phyloP scores from a whole-genome alignment of 2,797 vertebrate genomes.

The Delichon dasypus region DNA sequence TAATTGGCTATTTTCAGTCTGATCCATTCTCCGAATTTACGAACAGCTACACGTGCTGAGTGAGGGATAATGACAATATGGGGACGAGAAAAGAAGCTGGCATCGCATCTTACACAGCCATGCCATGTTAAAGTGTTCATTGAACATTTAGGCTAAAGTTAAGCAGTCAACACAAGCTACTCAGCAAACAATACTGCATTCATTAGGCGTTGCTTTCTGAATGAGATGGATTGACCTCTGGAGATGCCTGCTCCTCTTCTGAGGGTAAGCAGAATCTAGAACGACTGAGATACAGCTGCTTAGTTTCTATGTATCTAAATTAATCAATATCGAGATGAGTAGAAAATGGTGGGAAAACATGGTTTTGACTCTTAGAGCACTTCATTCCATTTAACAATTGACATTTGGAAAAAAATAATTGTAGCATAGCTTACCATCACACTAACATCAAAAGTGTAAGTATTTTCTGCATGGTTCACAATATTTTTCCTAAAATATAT shows the following conservation, averaged over 20 bases:
- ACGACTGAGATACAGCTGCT: not conserved
- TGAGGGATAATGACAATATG: not conserved
- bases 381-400: not conserved
- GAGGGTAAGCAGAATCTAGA: not conserved
- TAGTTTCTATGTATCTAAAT: not conserved
- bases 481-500: not conserved
- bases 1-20: not conserved
- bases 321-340: not conserved
- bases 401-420: not conserved
- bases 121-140: not conserved
- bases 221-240: not conserved
- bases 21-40: not conserved
- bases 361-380: not conserved
- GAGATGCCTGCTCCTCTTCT: not conserved
- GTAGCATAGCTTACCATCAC: not conserved
- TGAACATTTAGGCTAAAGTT: not conserved
- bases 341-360: not conserved
- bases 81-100: not conserved
- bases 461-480: not conserved
- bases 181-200: not conserved
- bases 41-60: not conserved
- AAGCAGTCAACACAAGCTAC: not conserved
- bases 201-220: not conserved
- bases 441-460: not conserved
- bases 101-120: not conserved